A percentile compares a stretch with the other conserved stretches of the same genome.
phyloP scores from a whole-genome alignment of 35 echinoderm and acorn worm species.

The Ophioderma brevispina region DNA sequence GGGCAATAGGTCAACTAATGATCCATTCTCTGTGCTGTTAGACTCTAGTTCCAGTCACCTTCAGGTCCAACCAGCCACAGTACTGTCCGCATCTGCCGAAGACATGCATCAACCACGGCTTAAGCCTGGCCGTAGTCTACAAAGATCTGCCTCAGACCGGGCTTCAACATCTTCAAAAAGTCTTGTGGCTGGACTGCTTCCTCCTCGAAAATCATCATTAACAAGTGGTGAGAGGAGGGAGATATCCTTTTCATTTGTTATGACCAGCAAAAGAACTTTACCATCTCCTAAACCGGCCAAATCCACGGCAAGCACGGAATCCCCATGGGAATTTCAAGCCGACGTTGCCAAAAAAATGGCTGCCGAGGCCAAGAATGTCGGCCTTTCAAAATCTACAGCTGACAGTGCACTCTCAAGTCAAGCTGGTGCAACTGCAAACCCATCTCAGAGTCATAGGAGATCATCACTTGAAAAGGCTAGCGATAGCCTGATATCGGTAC shows the following conservation, averaged over 20 bases:
- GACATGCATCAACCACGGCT: conserved; percentile 8
- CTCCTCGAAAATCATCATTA: neutral
- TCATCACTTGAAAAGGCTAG: neutral
- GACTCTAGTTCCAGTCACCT: conserved; percentile 3
- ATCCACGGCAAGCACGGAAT: neutral
- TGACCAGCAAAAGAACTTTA: neutral
- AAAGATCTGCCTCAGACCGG: neutral
- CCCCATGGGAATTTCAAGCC: neutral
- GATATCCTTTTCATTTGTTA: neutral
- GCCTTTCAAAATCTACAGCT: neutral
- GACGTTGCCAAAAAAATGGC: neutral
- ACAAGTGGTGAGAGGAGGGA: neutral
- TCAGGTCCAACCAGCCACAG: neutral
- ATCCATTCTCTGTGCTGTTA: neutral
- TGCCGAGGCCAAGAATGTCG: neutral
- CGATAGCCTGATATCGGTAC: neutral
- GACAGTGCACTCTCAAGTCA: neutral
- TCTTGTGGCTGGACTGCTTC: neutral
- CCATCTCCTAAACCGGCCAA: neutral
- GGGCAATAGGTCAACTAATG: neutral
- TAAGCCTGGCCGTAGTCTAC: neutral
- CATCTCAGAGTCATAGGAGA: neutral
- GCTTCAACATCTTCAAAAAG: neutral
- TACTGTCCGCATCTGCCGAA: conserved; percentile 31
- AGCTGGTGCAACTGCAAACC: no score